A percentile compares a stretch with the other conserved stretches of the same genome.
phyloP scores from a whole-genome alignment of 2,888 invertebrate genomes.

The Drosophila yooni region DNA sequence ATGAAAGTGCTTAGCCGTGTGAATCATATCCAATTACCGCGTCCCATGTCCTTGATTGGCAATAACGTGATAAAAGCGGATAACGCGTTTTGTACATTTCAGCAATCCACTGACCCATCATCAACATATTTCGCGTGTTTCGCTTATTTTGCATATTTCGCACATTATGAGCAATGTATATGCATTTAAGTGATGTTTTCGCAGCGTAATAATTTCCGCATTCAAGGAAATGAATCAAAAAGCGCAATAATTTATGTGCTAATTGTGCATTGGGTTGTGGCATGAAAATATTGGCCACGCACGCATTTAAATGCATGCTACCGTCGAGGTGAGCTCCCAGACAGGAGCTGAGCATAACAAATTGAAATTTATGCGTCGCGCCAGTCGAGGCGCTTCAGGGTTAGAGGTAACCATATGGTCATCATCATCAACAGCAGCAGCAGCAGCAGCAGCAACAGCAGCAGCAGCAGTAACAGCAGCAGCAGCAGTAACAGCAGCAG shows the following conservation, averaged over 20 bases:
- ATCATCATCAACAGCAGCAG: conserved; percentile 6
- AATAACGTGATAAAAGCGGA: conserved; percentile 41
- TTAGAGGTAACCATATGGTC: conserved; percentile 6
- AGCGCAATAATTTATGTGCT: conserved; percentile 72
- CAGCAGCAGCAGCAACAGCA: too few relatives aligned
- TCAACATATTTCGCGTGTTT: conserved; percentile 25
- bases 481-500: conserved; percentile 42
- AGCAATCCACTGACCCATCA: conserved; percentile 48
- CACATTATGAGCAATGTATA: neutral
- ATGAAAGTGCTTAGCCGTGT: too few relatives aligned
- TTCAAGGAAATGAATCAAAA: conserved; percentile 42
- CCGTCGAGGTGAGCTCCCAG: neutral
- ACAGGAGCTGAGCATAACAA: conserved; percentile 48
- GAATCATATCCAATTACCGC: conserved; percentile 34
- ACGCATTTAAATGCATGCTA: conserved; percentile 16
- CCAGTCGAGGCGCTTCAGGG: conserved; percentile 33
- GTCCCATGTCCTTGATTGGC: conserved; percentile 43
- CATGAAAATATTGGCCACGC: conserved; percentile 56
- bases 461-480: conserved; percentile 8
- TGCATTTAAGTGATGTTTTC: conserved; percentile 3
- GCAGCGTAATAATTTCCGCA: conserved; percentile 63
- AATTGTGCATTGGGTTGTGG: conserved; percentile 70
- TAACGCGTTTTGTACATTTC: conserved; percentile 54
- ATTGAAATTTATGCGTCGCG: conserved; percentile 78
- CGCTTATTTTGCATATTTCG: conserved; percentile 28